Evolutionary conservation across 2,888 invertebrate genomes (phyloP), one percentile per base, ranked within the genome.

Genomic region (Eucera pruinosa): DNA sequence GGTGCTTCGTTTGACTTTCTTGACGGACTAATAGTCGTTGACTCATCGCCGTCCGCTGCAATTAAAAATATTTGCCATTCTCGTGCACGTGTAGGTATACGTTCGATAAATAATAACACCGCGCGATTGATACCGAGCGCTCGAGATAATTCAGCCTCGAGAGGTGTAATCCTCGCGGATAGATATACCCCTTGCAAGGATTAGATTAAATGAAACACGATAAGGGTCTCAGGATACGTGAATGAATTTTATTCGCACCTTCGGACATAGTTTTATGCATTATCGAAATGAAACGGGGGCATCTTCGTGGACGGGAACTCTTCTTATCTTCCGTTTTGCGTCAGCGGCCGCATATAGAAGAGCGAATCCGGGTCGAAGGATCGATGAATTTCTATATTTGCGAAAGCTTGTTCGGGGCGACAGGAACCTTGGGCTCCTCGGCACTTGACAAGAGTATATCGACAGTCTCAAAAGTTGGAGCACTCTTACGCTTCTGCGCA

Each of bases 401-500:
- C 55, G 7, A 18, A 23, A 36, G 39, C 15, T 39, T 30, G 11
- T 55, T 47, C n/a, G 2, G 13, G 18, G 18, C n/a, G 7, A 7
- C 36, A 27, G 7, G 36, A 48, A 11, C 18, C 39, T 25, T 5
- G 11, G 4, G 18, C 15, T 57, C n/a, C n/a, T 48, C 50, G 27
- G 9, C 3, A 9, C 15, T 36, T 36, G 48, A 25, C 43, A 50
- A 57, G 23, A 4, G 30, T 30, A 39, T 62, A 78, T 78, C 13
- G 72, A 67, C 58, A 58, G 23, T 48, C 39, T 58, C 13, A 41
- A 71, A 41, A 65, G 52, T 70, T 62, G 43, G 0, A 47, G 36
- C 33, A 36, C 30, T 39, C 27, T 61, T 50, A 54, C 41, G 61
- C 55, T 75, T 75, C 58, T 58, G 50, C 47, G 70, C 65, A 43